These are phyloP conservation scores for Heliothis subflexa DNA, from an alignment of 1,140 invertebrate species.

Conservation along the genomic window DNA sequence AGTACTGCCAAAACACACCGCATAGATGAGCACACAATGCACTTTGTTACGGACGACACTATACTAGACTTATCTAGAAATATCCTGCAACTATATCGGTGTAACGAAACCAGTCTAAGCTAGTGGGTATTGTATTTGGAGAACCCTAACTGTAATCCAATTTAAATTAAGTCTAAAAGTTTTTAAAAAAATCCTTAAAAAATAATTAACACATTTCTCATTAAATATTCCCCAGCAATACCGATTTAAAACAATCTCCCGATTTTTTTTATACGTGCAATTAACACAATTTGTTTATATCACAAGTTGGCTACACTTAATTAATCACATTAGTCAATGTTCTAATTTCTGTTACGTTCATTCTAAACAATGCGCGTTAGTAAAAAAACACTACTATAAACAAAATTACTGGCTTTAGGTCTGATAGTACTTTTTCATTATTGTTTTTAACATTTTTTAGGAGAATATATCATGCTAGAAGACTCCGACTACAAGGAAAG, in stretches of 20 bases:
- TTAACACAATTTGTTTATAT: no score
- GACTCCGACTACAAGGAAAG: constrained; percentile 9
- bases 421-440: not conserved
- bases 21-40: constrained; percentile 57
- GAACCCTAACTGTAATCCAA: not conserved
- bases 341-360: no score
- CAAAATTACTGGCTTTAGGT: not conserved
- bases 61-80: no score
- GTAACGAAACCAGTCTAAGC: no score
- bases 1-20: constrained; percentile 76
- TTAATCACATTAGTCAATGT: no score
- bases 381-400: not conserved
- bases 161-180: not conserved
- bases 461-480: not conserved
- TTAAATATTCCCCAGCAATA: not conserved
- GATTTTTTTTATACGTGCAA: not conserved
- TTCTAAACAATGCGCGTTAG: no score
- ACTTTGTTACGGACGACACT: not conserved
- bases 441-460: not conserved
- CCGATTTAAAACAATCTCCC: not conserved
- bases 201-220: no score
- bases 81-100: no score
- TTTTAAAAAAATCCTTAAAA: not conserved
- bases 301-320: no score
- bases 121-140: not conserved